phyloP scores from a whole-genome alignment of 2,888 invertebrate genomes.

The Stenodema calcarata region DNA sequence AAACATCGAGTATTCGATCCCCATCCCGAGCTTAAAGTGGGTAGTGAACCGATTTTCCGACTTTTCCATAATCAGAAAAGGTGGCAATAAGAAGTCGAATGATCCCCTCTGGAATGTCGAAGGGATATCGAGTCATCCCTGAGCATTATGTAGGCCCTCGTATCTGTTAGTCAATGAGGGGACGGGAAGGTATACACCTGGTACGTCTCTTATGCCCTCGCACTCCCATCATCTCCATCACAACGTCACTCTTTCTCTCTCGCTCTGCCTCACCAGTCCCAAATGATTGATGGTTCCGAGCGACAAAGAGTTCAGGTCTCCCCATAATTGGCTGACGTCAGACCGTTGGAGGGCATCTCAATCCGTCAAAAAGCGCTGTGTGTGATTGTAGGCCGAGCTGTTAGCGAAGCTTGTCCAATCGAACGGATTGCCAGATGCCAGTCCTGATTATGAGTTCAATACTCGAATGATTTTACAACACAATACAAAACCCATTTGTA shows the following conservation, averaged over 20 bases:
- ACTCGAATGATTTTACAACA: background rate
- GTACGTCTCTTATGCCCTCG: background rate
- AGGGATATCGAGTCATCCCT: background rate
- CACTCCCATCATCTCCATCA: background rate
- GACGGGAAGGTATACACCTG: slow-evolving; percentile 10
- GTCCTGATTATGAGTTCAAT: background rate
- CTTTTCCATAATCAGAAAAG: too few relatives aligned
- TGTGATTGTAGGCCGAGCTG: slow-evolving; percentile 14
- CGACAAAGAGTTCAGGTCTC: slow-evolving; percentile 44
- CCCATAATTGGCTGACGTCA: slow-evolving; percentile 48
- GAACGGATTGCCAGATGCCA: background rate
- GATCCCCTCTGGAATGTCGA: background rate
- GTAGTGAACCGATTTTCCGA: too few relatives aligned
- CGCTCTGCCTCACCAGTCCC: background rate
- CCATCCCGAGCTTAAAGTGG: too few relatives aligned
- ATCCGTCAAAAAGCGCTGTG: slow-evolving; percentile 29
- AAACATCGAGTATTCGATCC: too few relatives aligned
- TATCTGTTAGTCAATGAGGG: slow-evolving; percentile 41
- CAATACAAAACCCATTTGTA: too few relatives aligned
- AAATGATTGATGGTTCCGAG: slow-evolving; percentile 44
- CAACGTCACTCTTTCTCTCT: background rate
- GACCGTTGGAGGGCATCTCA: slow-evolving; percentile 30
- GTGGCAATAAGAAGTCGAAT: background rate
- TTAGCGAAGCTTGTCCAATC: slow-evolving; percentile 1
- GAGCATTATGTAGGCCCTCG: background rate